phyloP scores from a whole-genome alignment of 2,113 vertebrate species.

The Rhynchomys soricoides region DNA sequence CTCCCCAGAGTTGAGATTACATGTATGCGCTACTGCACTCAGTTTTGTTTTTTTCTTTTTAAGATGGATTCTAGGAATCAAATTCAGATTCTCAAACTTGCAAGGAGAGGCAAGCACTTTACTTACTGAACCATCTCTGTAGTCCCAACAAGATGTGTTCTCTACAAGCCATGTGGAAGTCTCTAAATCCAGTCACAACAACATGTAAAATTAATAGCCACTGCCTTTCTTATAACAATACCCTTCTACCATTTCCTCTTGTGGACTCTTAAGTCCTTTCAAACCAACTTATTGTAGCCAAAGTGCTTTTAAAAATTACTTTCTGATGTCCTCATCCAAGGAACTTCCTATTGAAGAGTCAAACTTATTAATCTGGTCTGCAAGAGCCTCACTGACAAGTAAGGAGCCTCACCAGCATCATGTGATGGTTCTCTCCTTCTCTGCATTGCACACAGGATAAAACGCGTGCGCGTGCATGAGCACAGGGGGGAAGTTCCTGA shows the following conservation, averaged over 20 bases:
- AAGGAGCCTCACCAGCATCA: not conserved
- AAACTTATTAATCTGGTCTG: not conserved
- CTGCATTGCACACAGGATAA: not conserved
- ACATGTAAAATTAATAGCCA: not conserved
- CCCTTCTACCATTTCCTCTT: not conserved
- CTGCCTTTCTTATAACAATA: not conserved
- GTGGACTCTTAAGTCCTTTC: not conserved
- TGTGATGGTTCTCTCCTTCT: too few relatives aligned
- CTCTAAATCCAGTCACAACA: not conserved
- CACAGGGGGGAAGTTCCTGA: too few relatives aligned
- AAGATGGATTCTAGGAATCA: not conserved
- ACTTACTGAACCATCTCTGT: not conserved
- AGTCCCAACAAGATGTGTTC: not conserved
- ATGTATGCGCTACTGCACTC: not conserved
- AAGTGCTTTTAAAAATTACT: not conserved
- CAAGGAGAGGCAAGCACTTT: not conserved
- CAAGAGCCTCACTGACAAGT: not conserved
- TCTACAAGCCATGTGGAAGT: not conserved
- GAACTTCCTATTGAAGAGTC: not conserved
- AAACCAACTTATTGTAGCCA: not conserved
- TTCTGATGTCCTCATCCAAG: not conserved
- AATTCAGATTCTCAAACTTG: not conserved
- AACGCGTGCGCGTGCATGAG: too few relatives aligned
- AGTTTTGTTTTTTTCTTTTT: not conserved
- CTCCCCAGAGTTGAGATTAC: not conserved